Base-by-base conservation (phyloP, 2,113 vertebrate species). In the human region DNA sequence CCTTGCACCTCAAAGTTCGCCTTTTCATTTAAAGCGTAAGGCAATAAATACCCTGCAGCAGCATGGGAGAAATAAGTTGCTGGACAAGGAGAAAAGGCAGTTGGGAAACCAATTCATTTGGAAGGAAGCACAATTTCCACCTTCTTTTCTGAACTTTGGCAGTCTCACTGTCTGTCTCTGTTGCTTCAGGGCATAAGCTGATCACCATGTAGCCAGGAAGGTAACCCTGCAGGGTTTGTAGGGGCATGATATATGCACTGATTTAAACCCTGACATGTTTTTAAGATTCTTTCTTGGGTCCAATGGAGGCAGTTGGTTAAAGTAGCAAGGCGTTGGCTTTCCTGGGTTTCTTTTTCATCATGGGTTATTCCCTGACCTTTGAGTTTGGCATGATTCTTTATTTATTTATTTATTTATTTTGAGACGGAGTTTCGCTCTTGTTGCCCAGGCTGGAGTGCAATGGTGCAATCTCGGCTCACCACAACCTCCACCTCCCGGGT, bases 1-100 rank as follows among this genome's bases (percentile, higher is more conserved):
- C 95, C 95, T 84, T 40, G 81, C 45, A 97, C 81, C 84, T 97
- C 97, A 76, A 30, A 64, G 70, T 52, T 96, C 2, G 6, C 72
- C 92, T 97, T 97, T 94, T 98, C 97, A 96, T 97, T 97, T 97
- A 96, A 98, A 64, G 84, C 93, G 91, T 93, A 87, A 97, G 98
- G 98, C 98, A 98, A 98, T 98, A 98, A 98, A 83, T 93, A 96
- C 90, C 23, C 95, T 97, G 89, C 96, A 97, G 93, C 81, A 93
- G 78, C 70, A 50, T 93, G 1, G 93, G 92, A 78, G 55, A 76
- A 90, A 22, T 40, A 50, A 88, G 85, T 55, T 30, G 48, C 66
- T 88, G 55, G 55, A 35, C 43, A 43, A 93, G 82, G 43, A 75
- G 40, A 78, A 59, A 76, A 93, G 82, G 81, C 57, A 45, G 8